Conservation (phyloP, 1,140 invertebrate species). For the Oncopodura yosiiana region DNA sequence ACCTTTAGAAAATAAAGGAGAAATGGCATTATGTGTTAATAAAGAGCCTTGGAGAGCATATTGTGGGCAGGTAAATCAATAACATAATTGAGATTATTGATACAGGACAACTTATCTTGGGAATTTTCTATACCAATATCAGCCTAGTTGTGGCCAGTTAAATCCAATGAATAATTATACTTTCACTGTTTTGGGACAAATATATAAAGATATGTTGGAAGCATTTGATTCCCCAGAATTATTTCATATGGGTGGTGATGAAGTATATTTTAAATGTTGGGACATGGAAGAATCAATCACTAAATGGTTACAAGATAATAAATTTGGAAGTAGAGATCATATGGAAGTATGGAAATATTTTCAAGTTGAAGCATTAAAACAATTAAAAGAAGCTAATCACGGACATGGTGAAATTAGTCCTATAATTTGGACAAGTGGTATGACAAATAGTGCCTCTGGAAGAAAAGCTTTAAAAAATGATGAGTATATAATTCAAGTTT, state of each 20-base stretch:
- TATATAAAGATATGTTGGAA: slow-evolving; percentile 40
- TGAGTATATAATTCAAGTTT: slow-evolving; percentile 42
- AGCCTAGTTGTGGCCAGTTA: slow-evolving; percentile 35
- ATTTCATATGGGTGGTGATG: slow-evolving; percentile 40
- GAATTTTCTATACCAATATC: too few species aligned
- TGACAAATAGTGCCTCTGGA: slow-evolving; percentile 50
- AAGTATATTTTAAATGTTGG: slow-evolving; percentile 39
- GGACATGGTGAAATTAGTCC: slow-evolving; percentile 49
- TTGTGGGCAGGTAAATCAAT: too few species aligned
- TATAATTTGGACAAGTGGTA: slow-evolving; percentile 68
- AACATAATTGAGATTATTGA: too few species aligned
- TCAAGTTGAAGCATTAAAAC: slow-evolving; percentile 20
- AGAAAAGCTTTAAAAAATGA: slow-evolving; percentile 44
- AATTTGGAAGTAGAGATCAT: slow-evolving; percentile 29
- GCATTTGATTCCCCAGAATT: slow-evolving; percentile 33
- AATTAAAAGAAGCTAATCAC: slow-evolving; percentile 36
- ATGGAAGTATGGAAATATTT: slow-evolving; percentile 35
- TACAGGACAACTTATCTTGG: too few species aligned
- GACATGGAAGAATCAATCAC: slow-evolving; percentile 35
- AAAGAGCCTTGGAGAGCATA: slow-evolving; percentile 30
- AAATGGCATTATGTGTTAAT: slow-evolving; percentile 35
- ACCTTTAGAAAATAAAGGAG: slow-evolving; percentile 21
- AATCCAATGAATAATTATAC: slow-evolving; percentile 31
- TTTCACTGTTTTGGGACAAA: slow-evolving; percentile 30
- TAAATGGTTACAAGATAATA: slow-evolving; percentile 30